A percentile compares a stretch with the other conserved stretches of the same genome.
phyloP scores from a whole-genome alignment of 2,797 vertebrate genomes.

The Spea hammondii region DNA sequence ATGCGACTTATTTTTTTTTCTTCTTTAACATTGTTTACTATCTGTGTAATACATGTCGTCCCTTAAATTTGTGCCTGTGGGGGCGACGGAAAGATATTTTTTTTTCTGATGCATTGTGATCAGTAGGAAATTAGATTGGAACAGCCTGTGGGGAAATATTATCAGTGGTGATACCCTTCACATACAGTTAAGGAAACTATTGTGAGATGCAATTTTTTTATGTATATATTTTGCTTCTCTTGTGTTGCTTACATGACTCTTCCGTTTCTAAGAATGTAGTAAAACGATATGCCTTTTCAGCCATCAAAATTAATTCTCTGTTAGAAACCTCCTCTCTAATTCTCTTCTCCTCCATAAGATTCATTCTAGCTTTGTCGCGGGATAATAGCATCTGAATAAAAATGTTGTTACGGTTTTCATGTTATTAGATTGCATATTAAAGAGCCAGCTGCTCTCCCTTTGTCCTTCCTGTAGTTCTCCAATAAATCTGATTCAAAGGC shows the following conservation, averaged over 20 bases:
- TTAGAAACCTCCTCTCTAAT: conserved; percentile 31
- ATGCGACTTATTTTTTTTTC: not conserved
- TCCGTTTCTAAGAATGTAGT: conserved; percentile 22
- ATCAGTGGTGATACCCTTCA: conserved; percentile 42
- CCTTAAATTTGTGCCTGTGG: conserved; percentile 4
- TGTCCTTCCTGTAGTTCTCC: conserved; percentile 50
- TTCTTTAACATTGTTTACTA: conserved; percentile 7
- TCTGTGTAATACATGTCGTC: conserved; percentile 6
- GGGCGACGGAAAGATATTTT: conserved; percentile 9
- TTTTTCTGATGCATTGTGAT: conserved; percentile 32
- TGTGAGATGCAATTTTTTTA: conserved; percentile 19
- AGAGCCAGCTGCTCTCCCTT: conserved; percentile 48
- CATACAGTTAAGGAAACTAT: conserved; percentile 33
- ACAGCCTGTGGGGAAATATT: conserved; percentile 33
- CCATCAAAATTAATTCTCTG: conserved; percentile 45
- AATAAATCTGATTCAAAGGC: conserved; percentile 42
- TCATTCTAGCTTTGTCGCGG: conserved; percentile 43
- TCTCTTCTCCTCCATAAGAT: conserved; percentile 31
- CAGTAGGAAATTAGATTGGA: conserved; percentile 30
- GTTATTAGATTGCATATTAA: conserved; percentile 53
- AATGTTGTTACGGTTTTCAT: conserved; percentile 49
- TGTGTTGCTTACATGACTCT: conserved; percentile 25
- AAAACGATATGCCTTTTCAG: conserved; percentile 31
- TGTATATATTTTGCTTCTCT: not conserved
- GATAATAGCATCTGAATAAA: conserved; percentile 51